Evolutionary conservation across 2,888 invertebrate genomes (phyloP).

Genomic region (Laothoe populi): DNA sequence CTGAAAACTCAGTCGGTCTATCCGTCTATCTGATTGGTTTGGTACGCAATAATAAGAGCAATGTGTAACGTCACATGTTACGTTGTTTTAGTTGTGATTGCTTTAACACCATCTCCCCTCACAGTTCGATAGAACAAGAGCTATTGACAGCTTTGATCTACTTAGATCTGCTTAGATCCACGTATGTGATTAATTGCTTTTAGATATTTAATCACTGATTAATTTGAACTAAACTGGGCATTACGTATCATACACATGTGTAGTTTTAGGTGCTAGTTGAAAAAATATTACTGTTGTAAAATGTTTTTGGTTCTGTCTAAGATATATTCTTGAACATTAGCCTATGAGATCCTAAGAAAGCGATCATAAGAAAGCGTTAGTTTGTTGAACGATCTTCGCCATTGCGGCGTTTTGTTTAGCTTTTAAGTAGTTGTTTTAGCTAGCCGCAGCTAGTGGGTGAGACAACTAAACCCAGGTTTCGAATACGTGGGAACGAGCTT

Average conservation of each 20-base stretch:
- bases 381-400: too few species aligned
- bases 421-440: too few species aligned
- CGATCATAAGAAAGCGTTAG: too few species aligned
- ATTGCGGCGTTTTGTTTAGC: too few species aligned
- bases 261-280: too few species aligned
- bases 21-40: slow-evolving; percentile 23
- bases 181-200: slow-evolving; percentile 8
- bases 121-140: background rate
- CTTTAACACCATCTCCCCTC: background rate
- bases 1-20: slow-evolving; percentile 10
- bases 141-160: background rate
- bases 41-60: background rate
- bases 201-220: slow-evolving; percentile 15
- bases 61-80: background rate
- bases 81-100: slow-evolving; percentile 3
- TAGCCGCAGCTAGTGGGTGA: too few species aligned
- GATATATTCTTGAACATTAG: too few species aligned
- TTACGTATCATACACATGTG: background rate
- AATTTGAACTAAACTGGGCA: background rate
- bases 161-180: slow-evolving; percentile 11
- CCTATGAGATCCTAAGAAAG: too few species aligned
- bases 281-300: too few species aligned
- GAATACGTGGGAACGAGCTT: too few species aligned
- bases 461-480: too few species aligned
- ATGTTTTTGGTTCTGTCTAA: too few species aligned